phyloP scores from a whole-genome alignment of 2,797 vertebrate genomes.

The Buphagus erythrorhynchus region DNA sequence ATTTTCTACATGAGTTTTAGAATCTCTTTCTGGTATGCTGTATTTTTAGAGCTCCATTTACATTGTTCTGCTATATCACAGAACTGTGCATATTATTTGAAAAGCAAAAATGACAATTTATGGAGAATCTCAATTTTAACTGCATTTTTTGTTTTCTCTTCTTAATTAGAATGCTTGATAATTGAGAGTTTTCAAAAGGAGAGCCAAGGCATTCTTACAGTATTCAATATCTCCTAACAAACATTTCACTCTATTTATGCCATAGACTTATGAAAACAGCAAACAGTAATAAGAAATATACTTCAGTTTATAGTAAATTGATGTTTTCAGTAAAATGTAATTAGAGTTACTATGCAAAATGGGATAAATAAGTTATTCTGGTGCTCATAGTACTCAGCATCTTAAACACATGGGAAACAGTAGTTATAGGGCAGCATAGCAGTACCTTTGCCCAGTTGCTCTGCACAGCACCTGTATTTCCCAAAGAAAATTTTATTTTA shows the following conservation, averaged over 20 bases:
- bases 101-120: constrained; percentile 24
- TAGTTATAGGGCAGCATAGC: not conserved
- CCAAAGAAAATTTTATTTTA: not conserved
- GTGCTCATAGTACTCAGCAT: not conserved
- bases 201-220: not conserved
- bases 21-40: not conserved
- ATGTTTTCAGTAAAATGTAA: not conserved
- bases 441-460: not conserved
- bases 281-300: constrained; percentile 6
- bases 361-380: not conserved
- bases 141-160: not conserved
- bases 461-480: not conserved
- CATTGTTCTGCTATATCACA: not conserved
- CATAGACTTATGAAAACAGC: not conserved
- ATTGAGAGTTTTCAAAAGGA: constrained; percentile 10
- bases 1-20: not conserved
- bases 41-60: constrained; percentile 21
- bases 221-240: constrained; percentile 8
- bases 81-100: not conserved
- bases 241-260: constrained; percentile 11
- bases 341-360: not conserved
- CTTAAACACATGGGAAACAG: not conserved
- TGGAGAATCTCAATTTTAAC: not conserved
- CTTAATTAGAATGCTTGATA: constrained; percentile 15
- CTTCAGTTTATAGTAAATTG: not conserved